Evolutionary conservation across 53 echinoderm and acorn worm genomes (phyloP).

Genomic region (Stichopus horrens): DNA sequence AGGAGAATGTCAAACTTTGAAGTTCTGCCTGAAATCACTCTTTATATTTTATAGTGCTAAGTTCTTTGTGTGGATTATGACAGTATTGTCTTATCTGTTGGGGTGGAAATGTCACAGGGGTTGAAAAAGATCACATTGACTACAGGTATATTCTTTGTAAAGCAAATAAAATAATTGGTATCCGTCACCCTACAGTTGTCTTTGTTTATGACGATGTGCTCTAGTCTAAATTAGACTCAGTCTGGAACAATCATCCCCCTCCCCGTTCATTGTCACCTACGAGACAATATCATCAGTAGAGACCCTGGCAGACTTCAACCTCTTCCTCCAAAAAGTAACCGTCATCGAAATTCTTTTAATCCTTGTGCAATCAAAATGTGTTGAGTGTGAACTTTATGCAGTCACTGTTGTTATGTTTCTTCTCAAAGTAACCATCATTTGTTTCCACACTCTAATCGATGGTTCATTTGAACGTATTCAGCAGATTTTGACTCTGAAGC

Average conservation of each 20-base stretch:
- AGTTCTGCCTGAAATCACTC: not conserved
- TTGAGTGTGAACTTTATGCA: too few relatives aligned
- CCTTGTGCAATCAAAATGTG: not conserved
- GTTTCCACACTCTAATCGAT: too few relatives aligned
- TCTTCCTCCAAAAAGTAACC: not conserved
- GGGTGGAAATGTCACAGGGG: not conserved
- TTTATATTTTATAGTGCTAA: not conserved
- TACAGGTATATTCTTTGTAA: not conserved
- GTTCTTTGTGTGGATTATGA: not conserved
- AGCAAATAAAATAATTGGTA: not conserved
- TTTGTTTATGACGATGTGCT: not conserved
- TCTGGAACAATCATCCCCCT: not conserved
- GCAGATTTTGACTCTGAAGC: too few relatives aligned
- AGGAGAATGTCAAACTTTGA: not conserved
- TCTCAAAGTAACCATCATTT: too few relatives aligned
- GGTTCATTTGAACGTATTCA: too few relatives aligned
- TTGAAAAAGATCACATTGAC: not conserved
- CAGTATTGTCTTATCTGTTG: not conserved
- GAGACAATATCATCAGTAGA: not conserved
- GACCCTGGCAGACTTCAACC: not conserved
- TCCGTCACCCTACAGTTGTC: not conserved
- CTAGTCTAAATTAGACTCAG: not conserved
- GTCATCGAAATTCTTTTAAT: not conserved
- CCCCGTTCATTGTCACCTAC: not conserved
- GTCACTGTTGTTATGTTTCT: too few relatives aligned